Evolutionary conservation across 2,797 vertebrate species (phyloP), one percentile per base, ranked within the genome.

Genomic region (Halcyon chelicuti): DNA sequence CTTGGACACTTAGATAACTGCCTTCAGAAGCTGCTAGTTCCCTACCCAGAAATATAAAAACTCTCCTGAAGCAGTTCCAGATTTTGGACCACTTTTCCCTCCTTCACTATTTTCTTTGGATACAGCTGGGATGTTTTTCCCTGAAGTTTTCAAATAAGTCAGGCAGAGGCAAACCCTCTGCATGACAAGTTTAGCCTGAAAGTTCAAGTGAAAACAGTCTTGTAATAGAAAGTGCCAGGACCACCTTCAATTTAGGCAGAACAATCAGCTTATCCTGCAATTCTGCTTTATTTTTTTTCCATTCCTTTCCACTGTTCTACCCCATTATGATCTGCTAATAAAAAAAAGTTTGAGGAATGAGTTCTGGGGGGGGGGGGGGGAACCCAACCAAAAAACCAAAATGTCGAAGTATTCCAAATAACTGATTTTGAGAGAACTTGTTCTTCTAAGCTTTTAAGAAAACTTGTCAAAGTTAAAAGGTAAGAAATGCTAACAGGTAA

Each of bases 231-330:
- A 62, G 55, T 78, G 72, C 85, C 49, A 92, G 76, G 86, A 93
- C 70, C 70, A 88, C 49, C 79, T 86, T 86, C 47, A 61, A 23
- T 37, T 86, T 70, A 90, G 72, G 78, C 89, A 91, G 87, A 87
- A 70, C 0, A 1, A 90, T 49, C 33, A 71, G 31, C 18, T 95
- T 92, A 77, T 74, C 44, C 58, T 72, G 31, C 71, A 88, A 80
- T 90, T 74, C 76, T 90, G 40, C n/a, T 71, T 90, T 86, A 80
- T 92, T 83, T 66, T 35, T 35, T 74, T 90, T 92, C 90, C 60
- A 77, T 88, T 80, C 75, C 52, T 90, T 95, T 39, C 62, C 86
- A 63, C 57, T 83, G 67, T 87, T 88, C 40, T 44, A 86, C 52
- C 7, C 22, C 33, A 25, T 79, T 86, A 88, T 63, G 92, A 63